Evolutionary conservation across 2,797 vertebrate genomes (phyloP).

Genomic region (Phrynocephalus vlangalii): DNA sequence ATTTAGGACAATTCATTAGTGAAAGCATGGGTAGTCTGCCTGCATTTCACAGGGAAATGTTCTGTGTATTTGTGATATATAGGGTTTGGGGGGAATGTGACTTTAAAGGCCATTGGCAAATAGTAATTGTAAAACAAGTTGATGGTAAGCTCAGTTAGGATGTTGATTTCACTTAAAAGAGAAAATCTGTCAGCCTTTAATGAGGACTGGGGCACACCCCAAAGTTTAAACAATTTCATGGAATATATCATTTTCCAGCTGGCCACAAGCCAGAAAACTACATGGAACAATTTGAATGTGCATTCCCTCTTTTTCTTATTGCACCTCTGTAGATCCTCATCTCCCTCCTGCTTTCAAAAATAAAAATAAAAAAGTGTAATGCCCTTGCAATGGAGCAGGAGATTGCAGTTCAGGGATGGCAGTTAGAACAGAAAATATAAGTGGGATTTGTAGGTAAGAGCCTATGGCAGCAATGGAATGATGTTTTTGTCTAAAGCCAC

Average conservation of each 20-base stretch:
- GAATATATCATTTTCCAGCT: not conserved
- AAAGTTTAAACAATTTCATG: not conserved
- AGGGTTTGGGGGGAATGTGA: not conserved
- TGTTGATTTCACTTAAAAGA: not conserved
- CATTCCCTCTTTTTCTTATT: not conserved
- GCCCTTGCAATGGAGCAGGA: not conserved
- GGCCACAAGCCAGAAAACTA: not conserved
- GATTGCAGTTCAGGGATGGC: not conserved
- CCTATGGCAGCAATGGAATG: slow-evolving; percentile 4
- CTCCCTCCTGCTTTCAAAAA: not conserved
- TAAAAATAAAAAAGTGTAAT: not conserved
- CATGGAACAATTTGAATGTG: not conserved
- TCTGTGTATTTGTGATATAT: not conserved
- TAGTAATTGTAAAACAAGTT: not conserved
- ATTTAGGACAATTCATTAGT: rapidly evolving
- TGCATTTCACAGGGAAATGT: not conserved
- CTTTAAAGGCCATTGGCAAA: not conserved
- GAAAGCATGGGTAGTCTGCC: rapidly evolving
- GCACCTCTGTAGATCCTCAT: not conserved
- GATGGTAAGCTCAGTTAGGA: not conserved
- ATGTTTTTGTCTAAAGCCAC: slow-evolving; percentile 35
- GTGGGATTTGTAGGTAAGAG: not conserved
- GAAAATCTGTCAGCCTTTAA: not conserved
- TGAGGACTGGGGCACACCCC: not conserved
- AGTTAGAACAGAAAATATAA: not conserved